Evolutionary conservation across 2,797 vertebrate genomes (phyloP).

Genomic region (Clarias fuscus): DNA sequence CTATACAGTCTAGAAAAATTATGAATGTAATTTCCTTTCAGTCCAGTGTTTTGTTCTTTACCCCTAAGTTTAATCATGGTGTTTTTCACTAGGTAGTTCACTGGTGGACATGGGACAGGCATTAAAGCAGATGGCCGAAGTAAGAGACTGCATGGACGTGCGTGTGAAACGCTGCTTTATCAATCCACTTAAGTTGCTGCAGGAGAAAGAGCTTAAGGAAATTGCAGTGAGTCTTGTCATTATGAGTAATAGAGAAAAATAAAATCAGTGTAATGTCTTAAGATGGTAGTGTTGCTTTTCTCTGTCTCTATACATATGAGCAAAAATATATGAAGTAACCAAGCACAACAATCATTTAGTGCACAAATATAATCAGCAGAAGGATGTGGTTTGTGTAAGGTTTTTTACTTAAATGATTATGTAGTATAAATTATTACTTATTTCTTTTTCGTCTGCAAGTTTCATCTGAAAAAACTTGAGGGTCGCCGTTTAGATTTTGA

Average conservation of each 20-base stretch:
- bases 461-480: constrained; percentile 83
- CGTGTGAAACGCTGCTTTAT: constrained; percentile 84
- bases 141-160: constrained; percentile 81
- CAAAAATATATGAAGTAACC: background rate
- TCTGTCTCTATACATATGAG: background rate
- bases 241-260: background rate
- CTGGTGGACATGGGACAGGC: constrained; percentile 79
- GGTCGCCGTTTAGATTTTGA: constrained; percentile 85
- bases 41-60: background rate
- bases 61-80: background rate
- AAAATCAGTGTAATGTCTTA: background rate
- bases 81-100: constrained; percentile 66
- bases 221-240: constrained; percentile 70
- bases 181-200: constrained; percentile 81
- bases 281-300: background rate
- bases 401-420: background rate
- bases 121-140: constrained; percentile 83
- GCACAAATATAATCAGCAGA: background rate
- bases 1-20: background rate
- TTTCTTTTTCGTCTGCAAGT: constrained; percentile 63
- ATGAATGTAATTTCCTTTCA: background rate
- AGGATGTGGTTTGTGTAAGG: background rate
- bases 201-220: constrained; percentile 85
- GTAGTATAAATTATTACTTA: background rate
- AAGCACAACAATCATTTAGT: background rate